Percentiles rank a stretch among this genome's conserved stretches.
These are phyloP conservation scores for Danio albolineatus DNA, from an alignment of 2,797 vertebrate genomes.

Conservation along the genomic window DNA sequence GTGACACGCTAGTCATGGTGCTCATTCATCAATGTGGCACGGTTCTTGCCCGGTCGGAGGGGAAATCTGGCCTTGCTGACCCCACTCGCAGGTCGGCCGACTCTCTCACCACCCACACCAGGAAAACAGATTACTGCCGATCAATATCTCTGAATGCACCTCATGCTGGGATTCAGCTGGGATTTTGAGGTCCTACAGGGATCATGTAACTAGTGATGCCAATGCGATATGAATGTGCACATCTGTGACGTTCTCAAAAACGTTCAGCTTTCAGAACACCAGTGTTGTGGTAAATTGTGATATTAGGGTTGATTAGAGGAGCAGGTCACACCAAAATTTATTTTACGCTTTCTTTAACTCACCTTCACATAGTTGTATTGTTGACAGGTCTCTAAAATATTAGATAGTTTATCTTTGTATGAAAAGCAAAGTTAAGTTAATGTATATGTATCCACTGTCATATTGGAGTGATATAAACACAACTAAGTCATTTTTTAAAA, in stretches of 20 bases:
- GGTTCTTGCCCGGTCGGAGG: conserved; percentile 63
- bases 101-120: conserved; percentile 53
- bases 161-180: conserved; percentile 37
- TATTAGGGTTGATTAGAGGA: not conserved
- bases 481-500: no score
- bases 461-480: no score
- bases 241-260: conserved; percentile 23
- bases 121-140: conserved; percentile 60
- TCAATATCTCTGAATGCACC: conserved; percentile 45
- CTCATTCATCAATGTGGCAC: conserved; percentile 73
- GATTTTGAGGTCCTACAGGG: conserved; percentile 32
- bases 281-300: no score
- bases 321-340: not conserved
- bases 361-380: not conserved
- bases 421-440: no score
- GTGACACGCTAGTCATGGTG: conserved; percentile 64
- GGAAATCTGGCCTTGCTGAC: conserved; percentile 57
- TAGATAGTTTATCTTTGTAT: no score
- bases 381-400: no score
- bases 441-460: no score
- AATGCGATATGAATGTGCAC: conserved; percentile 21
- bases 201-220: conserved; percentile 11
- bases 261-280: no score
- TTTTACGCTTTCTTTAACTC: not conserved
- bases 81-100: conserved; percentile 51